Base-by-base conservation (phyloP, 2,113 vertebrate genomes). In the Asarcornis scutulata region DNA sequence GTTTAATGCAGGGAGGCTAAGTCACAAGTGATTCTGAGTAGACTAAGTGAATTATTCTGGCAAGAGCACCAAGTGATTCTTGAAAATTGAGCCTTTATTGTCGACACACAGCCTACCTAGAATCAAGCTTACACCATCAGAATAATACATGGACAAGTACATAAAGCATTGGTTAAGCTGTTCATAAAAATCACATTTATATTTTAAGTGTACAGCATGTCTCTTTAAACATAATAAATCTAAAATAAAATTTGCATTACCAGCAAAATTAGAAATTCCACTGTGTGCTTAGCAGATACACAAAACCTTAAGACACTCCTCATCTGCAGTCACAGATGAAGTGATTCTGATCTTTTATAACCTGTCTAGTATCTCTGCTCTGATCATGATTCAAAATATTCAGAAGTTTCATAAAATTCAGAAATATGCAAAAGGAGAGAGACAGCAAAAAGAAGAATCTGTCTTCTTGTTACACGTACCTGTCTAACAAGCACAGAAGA, bases 251-350 rank as follows among this genome's bases (percentile, higher is more conserved):
- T 11, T 20, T 74, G 13, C 11, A 66, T 22, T 58, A 9, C 32
- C 40, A 86, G 26, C 15, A 53, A 76, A 96, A 53, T 42, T 5
- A 68, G 21, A 72, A 79, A 75, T 46, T 67, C 16, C 23, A 67
- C n/a, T 11, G 11, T 16, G 12, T 17, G 4, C 22, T 76, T 44
- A 88, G 13, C 17, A 60, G 32, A 17, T 29, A 86, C 0, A 0
- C 90, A 60, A 73, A 80, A 66, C 20, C 9, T 53, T 26, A 42
- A 31, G 13, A 48, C 7, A 42, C 15, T 44, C 13, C 40, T 63
- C 23, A 60, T 56, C 29, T 44, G 18, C 83, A 59, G 11, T n/a
- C n/a, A 60, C 17, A 72, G 36, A 27, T 16, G 3, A 32, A 72
- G 29, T 1, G 4, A 69, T 27, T 6, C 44, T 69, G 25, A 29